These are phyloP conservation scores for Chloroceryle inda DNA, from an alignment of 2,797 vertebrate genomes.

Conservation along the genomic window DNA sequence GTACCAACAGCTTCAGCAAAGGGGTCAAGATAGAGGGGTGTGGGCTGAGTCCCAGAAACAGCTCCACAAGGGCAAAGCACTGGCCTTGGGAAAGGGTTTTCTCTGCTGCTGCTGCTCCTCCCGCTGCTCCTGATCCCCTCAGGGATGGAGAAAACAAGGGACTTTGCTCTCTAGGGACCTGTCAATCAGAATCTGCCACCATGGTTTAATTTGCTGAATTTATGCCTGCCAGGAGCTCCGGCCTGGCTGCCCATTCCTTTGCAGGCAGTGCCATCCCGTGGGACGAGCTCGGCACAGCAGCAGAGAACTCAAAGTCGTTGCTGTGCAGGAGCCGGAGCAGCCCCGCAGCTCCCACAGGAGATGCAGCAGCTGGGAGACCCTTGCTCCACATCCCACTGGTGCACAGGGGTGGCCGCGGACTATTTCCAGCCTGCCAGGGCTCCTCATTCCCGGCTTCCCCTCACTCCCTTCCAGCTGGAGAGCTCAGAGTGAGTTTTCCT, in stretches of 20 bases:
- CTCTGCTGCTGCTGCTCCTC: slow-evolving; percentile 21
- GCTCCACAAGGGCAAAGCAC: slow-evolving; percentile 6
- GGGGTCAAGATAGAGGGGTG: slow-evolving; percentile 13
- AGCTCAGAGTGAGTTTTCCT: not conserved
- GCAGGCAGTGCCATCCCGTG: slow-evolving; percentile 77
- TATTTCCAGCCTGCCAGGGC: not conserved
- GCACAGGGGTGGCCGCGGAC: too few relatives aligned
- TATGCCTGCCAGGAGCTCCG: not conserved
- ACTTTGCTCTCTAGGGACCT: slow-evolving; percentile 66
- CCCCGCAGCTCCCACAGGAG: not conserved
- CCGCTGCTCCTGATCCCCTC: slow-evolving; percentile 48
- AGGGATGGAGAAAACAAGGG: slow-evolving; percentile 62
- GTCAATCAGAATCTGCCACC: slow-evolving; percentile 65
- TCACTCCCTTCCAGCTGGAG: not conserved
- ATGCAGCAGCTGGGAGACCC: not conserved
- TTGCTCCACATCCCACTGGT: not conserved
- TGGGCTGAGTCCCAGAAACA: slow-evolving; percentile 41
- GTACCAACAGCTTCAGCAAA: not conserved
- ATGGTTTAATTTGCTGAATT: slow-evolving; percentile 65
- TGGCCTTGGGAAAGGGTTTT: not conserved
- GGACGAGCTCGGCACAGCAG: slow-evolving; percentile 41
- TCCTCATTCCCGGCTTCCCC: not conserved
- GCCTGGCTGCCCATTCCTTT: slow-evolving; percentile 30
- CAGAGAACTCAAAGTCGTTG: not conserved
- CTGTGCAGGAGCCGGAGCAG: not conserved